phyloP scores from a whole-genome alignment of 1,140 invertebrate species.

The Drosophila leontia region DNA sequence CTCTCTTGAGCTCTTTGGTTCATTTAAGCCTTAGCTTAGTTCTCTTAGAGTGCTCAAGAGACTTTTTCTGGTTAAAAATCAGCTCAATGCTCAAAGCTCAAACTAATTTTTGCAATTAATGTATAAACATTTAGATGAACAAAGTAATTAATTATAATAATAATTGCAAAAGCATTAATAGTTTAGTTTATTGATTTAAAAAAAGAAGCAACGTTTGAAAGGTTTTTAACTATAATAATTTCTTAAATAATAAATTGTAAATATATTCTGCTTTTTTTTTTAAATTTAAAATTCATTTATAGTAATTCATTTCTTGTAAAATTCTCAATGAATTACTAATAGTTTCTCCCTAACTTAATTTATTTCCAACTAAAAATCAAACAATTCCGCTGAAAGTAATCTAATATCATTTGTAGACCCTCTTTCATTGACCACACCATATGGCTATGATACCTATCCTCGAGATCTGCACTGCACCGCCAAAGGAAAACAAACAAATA shows the following conservation, averaged over 20 bases:
- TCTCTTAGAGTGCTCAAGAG: constrained; percentile 17
- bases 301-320: not conserved
- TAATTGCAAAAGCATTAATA: not conserved
- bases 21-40: not conserved
- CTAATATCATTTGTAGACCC: not conserved
- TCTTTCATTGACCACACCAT: constrained; percentile 8
- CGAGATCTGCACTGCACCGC: constrained; percentile 30
- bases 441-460: constrained; percentile 22
- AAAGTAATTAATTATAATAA: not conserved
- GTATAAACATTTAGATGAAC: too few species aligned
- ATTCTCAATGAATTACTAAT: not conserved
- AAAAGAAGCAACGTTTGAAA: too few species aligned
- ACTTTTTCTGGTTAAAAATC: not conserved
- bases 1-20: constrained; percentile 23
- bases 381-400: constrained; percentile 2
- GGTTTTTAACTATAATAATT: too few species aligned
- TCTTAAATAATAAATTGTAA: too few species aligned
- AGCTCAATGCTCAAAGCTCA: constrained; percentile 1
- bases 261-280: not conserved
- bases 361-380: not conserved
- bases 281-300: too few species aligned
- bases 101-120: not conserved
- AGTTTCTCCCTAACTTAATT: not conserved
- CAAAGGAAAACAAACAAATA: constrained; percentile 40
- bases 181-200: not conserved